Evolutionary conservation across 2,888 invertebrate genomes (phyloP).

Genomic region (Protophormia terraenovae): DNA sequence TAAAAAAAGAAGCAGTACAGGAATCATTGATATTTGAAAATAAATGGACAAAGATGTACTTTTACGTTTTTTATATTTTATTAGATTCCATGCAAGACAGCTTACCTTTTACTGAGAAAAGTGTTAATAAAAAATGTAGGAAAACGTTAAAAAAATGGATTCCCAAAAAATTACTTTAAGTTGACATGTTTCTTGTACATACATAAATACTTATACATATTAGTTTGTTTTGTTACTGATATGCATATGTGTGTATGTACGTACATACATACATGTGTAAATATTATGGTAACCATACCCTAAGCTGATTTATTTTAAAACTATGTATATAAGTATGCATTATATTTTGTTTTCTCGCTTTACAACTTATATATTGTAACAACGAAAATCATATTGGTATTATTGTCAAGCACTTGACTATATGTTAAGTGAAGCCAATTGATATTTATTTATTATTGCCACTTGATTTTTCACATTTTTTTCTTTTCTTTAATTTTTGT

Average conservation of each 20-base stretch:
- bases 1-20: too few relatives aligned
- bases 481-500: not conserved
- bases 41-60: too few relatives aligned
- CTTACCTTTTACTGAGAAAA: too few relatives aligned
- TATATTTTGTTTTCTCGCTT: slow-evolving; percentile 54
- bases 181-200: not conserved
- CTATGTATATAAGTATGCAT: slow-evolving; percentile 52
- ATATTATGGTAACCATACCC: slow-evolving; percentile 26
- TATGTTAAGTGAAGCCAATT: slow-evolving; percentile 78
- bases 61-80: too few relatives aligned
- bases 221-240: not conserved
- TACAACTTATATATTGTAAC: slow-evolving; percentile 24
- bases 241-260: not conserved
- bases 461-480: slow-evolving; percentile 34
- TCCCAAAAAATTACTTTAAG: not conserved
- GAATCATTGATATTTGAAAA: too few relatives aligned
- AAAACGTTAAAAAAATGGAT: not conserved
- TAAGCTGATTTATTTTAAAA: slow-evolving; percentile 60
- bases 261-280: not conserved
- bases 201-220: not conserved
- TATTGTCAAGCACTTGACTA: slow-evolving; percentile 60
- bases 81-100: too few relatives aligned
- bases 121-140: not conserved
- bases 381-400: slow-evolving; percentile 36
- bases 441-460: slow-evolving; percentile 73